These are phyloP conservation scores for Catamblyrhynchus diadema DNA, from an alignment of 2,797 vertebrate genomes.

Conservation along the genomic window DNA sequence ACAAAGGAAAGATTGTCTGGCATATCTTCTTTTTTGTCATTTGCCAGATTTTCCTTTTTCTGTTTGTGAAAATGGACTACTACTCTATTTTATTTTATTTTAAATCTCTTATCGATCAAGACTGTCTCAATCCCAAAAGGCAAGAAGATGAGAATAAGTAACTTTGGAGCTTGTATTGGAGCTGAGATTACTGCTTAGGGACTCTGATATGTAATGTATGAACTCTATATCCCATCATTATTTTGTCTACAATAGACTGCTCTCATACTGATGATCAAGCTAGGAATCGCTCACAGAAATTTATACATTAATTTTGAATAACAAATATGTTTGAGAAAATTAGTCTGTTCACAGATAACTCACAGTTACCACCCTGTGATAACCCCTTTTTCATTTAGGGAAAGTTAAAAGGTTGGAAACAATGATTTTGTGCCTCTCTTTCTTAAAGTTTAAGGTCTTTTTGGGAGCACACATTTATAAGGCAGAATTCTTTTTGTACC, in stretches of 20 bases:
- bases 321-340: constrained; percentile 35
- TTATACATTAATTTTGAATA: constrained; percentile 33
- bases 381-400: neutral
- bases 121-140: neutral
- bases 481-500: neutral
- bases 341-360: neutral
- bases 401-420: neutral
- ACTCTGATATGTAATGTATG: neutral
- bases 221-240: neutral
- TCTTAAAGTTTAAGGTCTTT: neutral
- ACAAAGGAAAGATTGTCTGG: neutral
- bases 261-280: neutral
- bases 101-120: constrained; percentile 23
- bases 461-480: neutral
- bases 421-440: neutral
- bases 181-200: neutral
- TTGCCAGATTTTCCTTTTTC: constrained; percentile 23
- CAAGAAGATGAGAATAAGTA: constrained; percentile 15
- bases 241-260: neutral
- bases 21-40: neutral
- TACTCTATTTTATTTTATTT: constrained; percentile 11
- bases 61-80: neutral
- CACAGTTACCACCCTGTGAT: neutral
- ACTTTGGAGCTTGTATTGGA: neutral
- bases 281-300: constrained; percentile 10